phyloP scores from a whole-genome alignment of 1,140 invertebrate genomes.

The Brachionus rotundiformis region DNA sequence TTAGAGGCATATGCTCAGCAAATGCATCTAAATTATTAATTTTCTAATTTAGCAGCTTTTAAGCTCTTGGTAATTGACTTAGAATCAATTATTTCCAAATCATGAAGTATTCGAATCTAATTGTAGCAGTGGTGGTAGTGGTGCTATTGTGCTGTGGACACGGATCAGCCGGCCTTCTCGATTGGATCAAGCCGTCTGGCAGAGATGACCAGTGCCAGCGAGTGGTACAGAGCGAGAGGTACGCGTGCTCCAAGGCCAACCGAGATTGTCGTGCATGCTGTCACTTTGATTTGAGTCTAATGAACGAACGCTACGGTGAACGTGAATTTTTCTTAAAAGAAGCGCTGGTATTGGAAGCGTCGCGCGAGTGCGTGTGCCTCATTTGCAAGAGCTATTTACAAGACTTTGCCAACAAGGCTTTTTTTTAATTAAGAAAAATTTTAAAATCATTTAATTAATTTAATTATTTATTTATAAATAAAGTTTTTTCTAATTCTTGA shows the following conservation, averaged over 20 bases:
- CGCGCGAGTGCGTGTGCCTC: not conserved
- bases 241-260: not conserved
- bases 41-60: too few species aligned
- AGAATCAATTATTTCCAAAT: not conserved
- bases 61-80: too few species aligned
- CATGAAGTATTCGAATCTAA: not conserved
- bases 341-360: not conserved
- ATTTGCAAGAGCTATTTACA: conserved; percentile 28
- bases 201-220: not conserved
- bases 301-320: conserved; percentile 24
- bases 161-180: not conserved
- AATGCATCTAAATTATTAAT: not conserved
- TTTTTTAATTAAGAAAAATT: conserved; percentile 9
- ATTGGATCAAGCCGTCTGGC: not conserved
- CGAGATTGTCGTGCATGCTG: conserved; percentile 9
- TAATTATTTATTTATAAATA: not conserved
- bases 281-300: conserved; percentile 1
- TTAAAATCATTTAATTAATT: not conserved
- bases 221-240: not conserved
- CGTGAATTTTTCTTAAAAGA: conserved; percentile 19
- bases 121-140: not conserved
- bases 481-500: not conserved
- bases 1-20: not conserved
- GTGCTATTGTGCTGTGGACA: not conserved
- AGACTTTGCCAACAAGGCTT: conserved; percentile 9